Conservation (phyloP, 2,797 vertebrate genomes). For the Cynopterus sphinx region DNA sequence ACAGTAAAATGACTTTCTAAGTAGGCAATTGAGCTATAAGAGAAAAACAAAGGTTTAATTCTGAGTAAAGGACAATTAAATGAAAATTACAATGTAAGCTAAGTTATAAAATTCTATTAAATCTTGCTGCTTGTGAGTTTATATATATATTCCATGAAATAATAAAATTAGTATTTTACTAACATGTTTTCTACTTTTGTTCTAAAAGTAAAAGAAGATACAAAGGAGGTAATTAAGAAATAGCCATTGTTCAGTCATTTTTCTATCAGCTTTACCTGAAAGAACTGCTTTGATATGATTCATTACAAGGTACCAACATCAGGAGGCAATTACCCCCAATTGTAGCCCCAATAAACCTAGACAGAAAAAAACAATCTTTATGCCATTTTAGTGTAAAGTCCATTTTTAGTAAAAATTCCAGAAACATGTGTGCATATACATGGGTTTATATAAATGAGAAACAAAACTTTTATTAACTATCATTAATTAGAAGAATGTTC, state of each 20-base stretch:
- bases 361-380: neutral
- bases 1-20: neutral
- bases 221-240: neutral
- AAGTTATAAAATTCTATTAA: conserved; percentile 1
- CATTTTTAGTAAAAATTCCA: neutral
- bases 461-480: neutral
- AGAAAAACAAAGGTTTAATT: conserved; percentile 13
- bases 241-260: neutral
- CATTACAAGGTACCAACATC: neutral
- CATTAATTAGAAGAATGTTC: neutral
- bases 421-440: neutral
- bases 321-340: neutral
- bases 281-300: neutral
- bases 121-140: neutral
- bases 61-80: conserved; percentile 19
- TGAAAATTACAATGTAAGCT: neutral
- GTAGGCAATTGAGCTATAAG: neutral
- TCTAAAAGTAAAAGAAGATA: neutral
- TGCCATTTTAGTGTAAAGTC: neutral
- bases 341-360: neutral
- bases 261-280: neutral
- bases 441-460: neutral
- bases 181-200: neutral
- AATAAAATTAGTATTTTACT: conserved; percentile 28
- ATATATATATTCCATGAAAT: neutral